Evolutionary conservation across 64 coral and sea anemone genomes (phyloP).

Genomic region (Pocillopora damicornis): DNA sequence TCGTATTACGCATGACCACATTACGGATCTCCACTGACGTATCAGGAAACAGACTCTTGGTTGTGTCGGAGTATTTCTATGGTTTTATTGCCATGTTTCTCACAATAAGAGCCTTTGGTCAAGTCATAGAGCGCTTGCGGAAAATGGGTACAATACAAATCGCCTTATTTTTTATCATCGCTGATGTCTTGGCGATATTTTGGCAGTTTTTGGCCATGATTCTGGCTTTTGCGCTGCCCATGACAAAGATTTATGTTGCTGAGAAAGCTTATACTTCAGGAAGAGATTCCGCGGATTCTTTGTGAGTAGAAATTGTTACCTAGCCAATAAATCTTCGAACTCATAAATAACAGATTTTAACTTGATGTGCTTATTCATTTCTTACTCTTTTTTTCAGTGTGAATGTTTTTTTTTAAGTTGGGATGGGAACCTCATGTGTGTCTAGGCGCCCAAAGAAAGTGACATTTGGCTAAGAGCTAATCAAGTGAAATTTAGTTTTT

Average conservation of each 20-base stretch:
- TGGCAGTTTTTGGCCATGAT: conserved; percentile 17
- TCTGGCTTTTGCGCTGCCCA: conserved; percentile 19
- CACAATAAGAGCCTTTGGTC: conserved; percentile 18
- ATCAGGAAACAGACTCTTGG: not conserved
- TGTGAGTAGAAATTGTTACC: not conserved
- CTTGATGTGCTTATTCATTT: too few species aligned
- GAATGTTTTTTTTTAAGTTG: too few species aligned
- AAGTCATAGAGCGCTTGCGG: not conserved
- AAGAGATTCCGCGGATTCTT: not conserved
- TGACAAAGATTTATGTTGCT: conserved; percentile 12
- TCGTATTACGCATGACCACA: not conserved
- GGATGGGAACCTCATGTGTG: too few species aligned
- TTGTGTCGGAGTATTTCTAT: not conserved
- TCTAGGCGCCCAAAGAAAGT: too few species aligned
- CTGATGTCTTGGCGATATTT: not conserved
- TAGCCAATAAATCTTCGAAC: not conserved
- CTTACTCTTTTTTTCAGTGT: too few species aligned
- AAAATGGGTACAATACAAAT: conserved; percentile 6
- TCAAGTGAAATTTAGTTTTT: too few species aligned
- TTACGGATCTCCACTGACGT: not conserved
- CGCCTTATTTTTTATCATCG: conserved; percentile 3
- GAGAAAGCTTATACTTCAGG: not conserved
- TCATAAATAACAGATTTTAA: too few species aligned
- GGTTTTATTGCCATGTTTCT: conserved; percentile 18
- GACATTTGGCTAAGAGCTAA: too few species aligned